A percentile compares a stretch with the other conserved stretches of the same genome.
These are phyloP conservation scores for Poeciliopsis retropinna DNA, from an alignment of 2,113 vertebrate genomes.

Conservation along the genomic window DNA sequence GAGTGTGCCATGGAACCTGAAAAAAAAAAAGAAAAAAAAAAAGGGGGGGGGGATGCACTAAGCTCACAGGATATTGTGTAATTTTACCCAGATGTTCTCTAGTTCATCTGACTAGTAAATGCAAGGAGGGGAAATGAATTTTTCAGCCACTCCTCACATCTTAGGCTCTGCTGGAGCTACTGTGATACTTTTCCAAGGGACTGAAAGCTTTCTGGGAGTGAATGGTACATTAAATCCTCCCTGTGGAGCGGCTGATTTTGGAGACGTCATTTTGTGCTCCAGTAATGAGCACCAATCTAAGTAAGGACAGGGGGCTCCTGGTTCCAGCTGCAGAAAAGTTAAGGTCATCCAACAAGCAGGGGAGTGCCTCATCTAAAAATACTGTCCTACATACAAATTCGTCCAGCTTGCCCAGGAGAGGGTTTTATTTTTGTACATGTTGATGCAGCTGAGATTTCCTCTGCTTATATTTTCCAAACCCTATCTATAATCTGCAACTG, in stretches of 20 bases:
- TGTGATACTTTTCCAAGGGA: conserved; percentile 15
- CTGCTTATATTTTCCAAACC: background rate
- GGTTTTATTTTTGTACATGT: background rate
- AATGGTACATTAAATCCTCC: conserved; percentile 24
- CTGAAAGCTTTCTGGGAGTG: conserved; percentile 10
- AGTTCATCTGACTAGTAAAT: conserved; percentile 60
- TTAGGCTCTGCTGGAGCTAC: conserved; percentile 12
- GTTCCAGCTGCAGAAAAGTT: conserved; percentile 34
- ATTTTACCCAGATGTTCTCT: conserved; percentile 73
- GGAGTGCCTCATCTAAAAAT: conserved; percentile 76
- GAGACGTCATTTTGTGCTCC: conserved; percentile 42
- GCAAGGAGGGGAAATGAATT: conserved; percentile 31
- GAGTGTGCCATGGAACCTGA: conserved; percentile 32
- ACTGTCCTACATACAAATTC: conserved; percentile 66
- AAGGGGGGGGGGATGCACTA: conserved; percentile 24
- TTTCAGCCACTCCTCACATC: conserved; percentile 16
- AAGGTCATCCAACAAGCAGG: conserved; percentile 48
- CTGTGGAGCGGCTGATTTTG: conserved; percentile 23
- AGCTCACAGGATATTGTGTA: conserved; percentile 68
- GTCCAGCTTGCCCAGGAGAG: conserved; percentile 26
- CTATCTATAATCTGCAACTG: background rate
- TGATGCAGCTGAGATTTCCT: conserved; percentile 7
- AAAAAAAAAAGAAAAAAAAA: conserved; percentile 4
- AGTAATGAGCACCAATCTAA: conserved; percentile 30
- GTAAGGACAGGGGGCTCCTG: conserved; percentile 27